Base-by-base conservation (phyloP, 1,140 invertebrate genomes). In the Anastrepha obliqua region DNA sequence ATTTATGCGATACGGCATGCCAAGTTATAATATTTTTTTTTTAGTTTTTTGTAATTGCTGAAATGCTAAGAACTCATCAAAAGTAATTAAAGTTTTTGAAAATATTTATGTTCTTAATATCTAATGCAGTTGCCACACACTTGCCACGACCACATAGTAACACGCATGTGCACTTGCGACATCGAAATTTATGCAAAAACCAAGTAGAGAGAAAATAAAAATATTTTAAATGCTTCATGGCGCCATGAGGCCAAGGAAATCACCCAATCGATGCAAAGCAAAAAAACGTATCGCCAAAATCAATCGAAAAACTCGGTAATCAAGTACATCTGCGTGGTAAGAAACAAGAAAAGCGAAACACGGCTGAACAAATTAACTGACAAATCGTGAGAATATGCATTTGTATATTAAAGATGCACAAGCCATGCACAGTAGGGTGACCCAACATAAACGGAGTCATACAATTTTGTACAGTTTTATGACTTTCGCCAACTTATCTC, bases 311-410 rank as follows among this genome's bases (percentile, higher is more conserved):
- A 74, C 15, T 7, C 67, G 42, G 17, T 47, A 17, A 47, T 11
- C 42, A 44, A n/a, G 70, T 42, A 74, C 70, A 74, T 74, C 70
- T 74, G 70, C 70, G 70, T 17, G 42, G 3, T 13, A 62, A 9
- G 15, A 62, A 62, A 62, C 9, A 9, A 62, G 15, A 62, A 62
- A 62, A 62, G 15, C 60, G n/a, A 62, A 15, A 62, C 9, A 62
- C 4, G 15, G 60, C n/a, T 17, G 7, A 74, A 47, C 70, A 74
- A 74, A 74, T 74, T 74, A 74, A 2, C 6, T 44, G 44, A 74
- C 70, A 74, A 74, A 47, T 74, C 70, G 70, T 74, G 70, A 74
- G 70, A 74, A 74, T 51, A 74, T 51, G 70, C 70, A 17, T 47
- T 62, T 62, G 60, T 62, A 62, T 62, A 62, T 17, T 42, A n/a